Conservation (phyloP, 1,140 invertebrate genomes). For the Ceratosolen fusciceps region DNA sequence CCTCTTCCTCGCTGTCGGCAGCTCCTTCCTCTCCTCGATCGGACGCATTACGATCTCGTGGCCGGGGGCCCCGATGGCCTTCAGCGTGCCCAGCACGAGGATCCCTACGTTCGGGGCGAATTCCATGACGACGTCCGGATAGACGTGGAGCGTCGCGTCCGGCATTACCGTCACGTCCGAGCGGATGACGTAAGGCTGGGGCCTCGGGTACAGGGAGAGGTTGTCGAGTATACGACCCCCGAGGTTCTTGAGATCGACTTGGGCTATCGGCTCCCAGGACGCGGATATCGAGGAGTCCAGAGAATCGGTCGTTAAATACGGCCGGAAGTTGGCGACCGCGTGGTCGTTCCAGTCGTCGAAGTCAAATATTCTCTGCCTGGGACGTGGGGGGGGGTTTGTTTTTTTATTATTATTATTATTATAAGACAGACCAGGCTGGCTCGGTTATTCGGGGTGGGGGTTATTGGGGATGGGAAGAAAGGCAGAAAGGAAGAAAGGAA, state of each 20-base stretch:
- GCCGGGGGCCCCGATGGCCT: conserved; percentile 84
- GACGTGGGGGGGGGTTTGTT: no score
- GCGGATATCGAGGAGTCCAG: conserved; percentile 84
- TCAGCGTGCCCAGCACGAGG: conserved; percentile 92
- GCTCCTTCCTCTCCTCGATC: conserved; percentile 57
- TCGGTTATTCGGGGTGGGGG: no score
- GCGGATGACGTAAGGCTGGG: conserved; percentile 85
- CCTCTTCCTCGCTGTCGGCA: conserved; percentile 47
- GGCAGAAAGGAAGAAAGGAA: no score
- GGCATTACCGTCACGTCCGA: conserved; percentile 98
- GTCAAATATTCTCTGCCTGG: conserved; percentile 90
- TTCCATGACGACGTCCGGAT: conserved; percentile 92
- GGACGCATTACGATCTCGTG: conserved; percentile 90
- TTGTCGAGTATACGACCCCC: conserved; percentile 88
- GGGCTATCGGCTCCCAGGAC: conserved; percentile 72
- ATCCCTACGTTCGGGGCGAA: conserved; percentile 98
- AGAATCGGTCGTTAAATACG: conserved; percentile 85
- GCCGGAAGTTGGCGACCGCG: conserved; percentile 90
- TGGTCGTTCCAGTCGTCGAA: conserved; percentile 99
- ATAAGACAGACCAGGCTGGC: no score
- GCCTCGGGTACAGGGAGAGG: conserved; percentile 78
- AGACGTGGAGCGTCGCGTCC: conserved; percentile 86
- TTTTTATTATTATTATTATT: no score
- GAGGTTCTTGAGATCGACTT: conserved; percentile 78
- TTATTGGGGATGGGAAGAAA: no score